These are phyloP conservation scores for Astreopora myriophthalma DNA, from an alignment of 64 coral and sea anemone species.

Conservation along the genomic window DNA sequence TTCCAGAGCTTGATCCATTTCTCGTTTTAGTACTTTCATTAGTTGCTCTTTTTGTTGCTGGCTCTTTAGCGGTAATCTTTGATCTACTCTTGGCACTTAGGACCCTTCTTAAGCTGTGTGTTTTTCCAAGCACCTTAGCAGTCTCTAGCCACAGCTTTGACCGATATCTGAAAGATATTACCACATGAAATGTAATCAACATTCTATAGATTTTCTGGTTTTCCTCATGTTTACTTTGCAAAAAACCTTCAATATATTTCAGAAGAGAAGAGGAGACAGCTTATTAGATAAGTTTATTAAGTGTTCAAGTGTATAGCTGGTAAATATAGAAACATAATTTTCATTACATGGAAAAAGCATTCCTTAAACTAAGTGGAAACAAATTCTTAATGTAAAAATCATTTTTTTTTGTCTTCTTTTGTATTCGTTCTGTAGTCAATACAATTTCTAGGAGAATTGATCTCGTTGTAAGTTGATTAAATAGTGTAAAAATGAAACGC, in stretches of 20 bases:
- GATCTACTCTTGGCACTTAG: neutral
- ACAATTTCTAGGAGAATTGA: neutral
- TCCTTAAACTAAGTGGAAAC: neutral
- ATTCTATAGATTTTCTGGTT: neutral
- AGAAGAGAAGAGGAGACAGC: neutral
- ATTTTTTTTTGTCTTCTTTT: neutral
- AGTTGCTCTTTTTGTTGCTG: neutral
- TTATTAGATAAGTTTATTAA: conserved; percentile 24
- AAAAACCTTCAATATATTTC: neutral
- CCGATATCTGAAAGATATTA: conserved; percentile 33
- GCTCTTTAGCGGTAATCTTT: neutral
- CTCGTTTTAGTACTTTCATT: conserved; percentile 11
- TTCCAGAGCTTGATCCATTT: conserved; percentile 17
- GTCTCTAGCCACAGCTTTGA: neutral
- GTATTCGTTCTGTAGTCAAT: neutral
- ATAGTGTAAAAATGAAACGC: neutral
- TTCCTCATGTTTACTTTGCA: neutral
- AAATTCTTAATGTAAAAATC: neutral
- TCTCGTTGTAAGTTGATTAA: neutral
- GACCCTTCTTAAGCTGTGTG: neutral
- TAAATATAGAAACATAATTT: neutral
- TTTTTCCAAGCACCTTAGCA: neutral
- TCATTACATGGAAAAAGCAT: neutral
- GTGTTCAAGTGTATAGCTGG: neutral
- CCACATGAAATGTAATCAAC: neutral